Base-by-base conservation (phyloP, 2,113 vertebrate genomes). In the Microcebus murinus region DNA sequence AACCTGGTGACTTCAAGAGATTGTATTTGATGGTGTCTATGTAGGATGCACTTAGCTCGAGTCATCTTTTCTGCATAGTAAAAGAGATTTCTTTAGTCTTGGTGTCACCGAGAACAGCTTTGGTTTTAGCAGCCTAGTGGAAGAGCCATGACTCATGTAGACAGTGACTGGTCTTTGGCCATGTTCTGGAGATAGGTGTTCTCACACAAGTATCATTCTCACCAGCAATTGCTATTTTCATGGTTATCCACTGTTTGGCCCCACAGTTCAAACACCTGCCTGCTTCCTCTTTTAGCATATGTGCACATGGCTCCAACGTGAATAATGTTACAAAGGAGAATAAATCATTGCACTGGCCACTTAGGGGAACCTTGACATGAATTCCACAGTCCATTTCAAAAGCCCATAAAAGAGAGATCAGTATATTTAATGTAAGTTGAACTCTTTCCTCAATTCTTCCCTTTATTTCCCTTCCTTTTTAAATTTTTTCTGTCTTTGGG, bases 231-330 rank as follows among this genome's bases (percentile, higher is more conserved):
- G 9, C 27, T 81, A 0, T 80, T 50, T 86, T 18, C 34, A 21
- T 55, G 20, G 6, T 27, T 13, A 5, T 25, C 79, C 13, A 34
- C 14, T 45, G 0, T 34, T n/a, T 9, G 20, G 18, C 6, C 15
- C 5, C 15, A 0, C 11, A 42, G 36, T 39, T 36, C 50, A 82
- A 61, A 59, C 45, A 70, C 36, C 15, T 70, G 9, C 17, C 12
- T 0, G 1, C 4, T 36, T 82, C 27, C 1, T 13, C 23, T 84
- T 80, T 14, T 31, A 23, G 29, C 34, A 36, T 36, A 13, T 5
- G 1, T 39, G 12, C 12, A 3, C 52, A 29, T 17, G 23, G 36
- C 9, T 45, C 7, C 29, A 23, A 15, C 4, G n/a, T 3, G 4
- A 20, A 18, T 4, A 23, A 4, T 36, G 6, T 6, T 45, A 21